Percentiles rank a stretch among this genome's conserved stretches.
phyloP scores from a whole-genome alignment of 2,113 vertebrate genomes.

The Thunnus maccoyii region DNA sequence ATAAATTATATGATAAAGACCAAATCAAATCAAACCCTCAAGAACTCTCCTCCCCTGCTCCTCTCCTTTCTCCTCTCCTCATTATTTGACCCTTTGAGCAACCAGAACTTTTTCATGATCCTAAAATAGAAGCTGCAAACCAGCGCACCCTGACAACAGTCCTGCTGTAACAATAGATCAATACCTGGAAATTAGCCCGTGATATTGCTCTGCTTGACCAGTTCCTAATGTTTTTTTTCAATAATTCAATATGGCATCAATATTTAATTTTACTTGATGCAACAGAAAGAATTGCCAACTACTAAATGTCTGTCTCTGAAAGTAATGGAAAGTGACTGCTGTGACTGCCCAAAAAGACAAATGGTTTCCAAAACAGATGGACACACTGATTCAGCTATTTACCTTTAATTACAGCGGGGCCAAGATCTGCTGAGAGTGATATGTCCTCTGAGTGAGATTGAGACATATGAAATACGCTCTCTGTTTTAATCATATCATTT shows the following conservation, averaged over 20 bases:
- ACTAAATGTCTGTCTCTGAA: background rate
- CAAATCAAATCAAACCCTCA: background rate
- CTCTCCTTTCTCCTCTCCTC: background rate
- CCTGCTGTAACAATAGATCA: background rate
- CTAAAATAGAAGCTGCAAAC: slow-evolving; percentile 12
- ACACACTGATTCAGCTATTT: background rate
- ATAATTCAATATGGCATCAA: slow-evolving; percentile 9
- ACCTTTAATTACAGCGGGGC: background rate
- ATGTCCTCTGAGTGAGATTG: background rate
- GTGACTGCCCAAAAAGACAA: slow-evolving; percentile 1
- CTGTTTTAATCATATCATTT: background rate
- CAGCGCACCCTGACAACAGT: background rate
- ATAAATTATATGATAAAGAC: background rate
- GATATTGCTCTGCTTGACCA: background rate
- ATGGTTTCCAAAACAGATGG: slow-evolving; percentile 2
- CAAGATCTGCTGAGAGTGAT: background rate
- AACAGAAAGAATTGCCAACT: slow-evolving; percentile 13
- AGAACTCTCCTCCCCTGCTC: too few relatives aligned
- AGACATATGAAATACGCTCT: background rate
- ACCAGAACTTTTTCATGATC: slow-evolving; percentile 2
- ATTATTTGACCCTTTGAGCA: slow-evolving; percentile 9
- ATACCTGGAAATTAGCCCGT: slow-evolving; percentile 26
- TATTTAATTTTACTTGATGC: slow-evolving; percentile 5
- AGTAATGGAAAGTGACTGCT: background rate
- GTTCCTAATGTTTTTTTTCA: background rate